These are phyloP conservation scores for Piliocolobus tephrosceles DNA, from an alignment of 2,113 vertebrate genomes.

Conservation along the genomic window DNA sequence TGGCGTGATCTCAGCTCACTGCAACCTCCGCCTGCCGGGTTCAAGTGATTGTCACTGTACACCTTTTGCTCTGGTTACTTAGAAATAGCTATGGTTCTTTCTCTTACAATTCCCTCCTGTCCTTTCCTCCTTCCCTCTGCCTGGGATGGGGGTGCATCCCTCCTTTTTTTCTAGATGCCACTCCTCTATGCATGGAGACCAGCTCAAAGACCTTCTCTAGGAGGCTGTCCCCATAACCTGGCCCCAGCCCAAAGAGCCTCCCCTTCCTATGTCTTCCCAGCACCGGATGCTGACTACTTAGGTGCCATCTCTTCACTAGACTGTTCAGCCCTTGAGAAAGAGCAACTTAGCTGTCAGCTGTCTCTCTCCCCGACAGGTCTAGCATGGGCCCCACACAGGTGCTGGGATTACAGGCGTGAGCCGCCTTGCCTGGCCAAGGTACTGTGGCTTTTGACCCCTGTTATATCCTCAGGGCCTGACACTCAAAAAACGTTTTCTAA, in stretches of 20 bases:
- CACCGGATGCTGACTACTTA: neutral
- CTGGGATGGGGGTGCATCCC: neutral
- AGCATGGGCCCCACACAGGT: neutral
- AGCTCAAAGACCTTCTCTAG: neutral
- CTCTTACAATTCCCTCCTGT: neutral
- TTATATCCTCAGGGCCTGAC: neutral
- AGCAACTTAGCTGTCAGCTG: neutral
- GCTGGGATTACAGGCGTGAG: too few species aligned
- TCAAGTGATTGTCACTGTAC: too few species aligned
- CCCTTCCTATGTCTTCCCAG: neutral
- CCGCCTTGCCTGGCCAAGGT: neutral
- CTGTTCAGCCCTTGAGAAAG: neutral
- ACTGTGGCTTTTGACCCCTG: slow-evolving; percentile 1
- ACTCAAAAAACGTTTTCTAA: neutral
- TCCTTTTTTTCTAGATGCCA: neutral
- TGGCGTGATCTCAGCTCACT: too few species aligned
- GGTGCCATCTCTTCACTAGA: neutral
- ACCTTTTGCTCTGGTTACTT: neutral
- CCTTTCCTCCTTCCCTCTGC: neutral
- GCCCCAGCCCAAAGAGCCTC: neutral
- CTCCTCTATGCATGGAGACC: neutral
- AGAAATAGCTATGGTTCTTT: neutral
- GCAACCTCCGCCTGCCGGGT: too few species aligned
- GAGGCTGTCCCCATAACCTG: neutral
- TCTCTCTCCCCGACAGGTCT: neutral